Conservation (phyloP, 92 coral and sea anemone species). For the Hydrozoanthus gracilis region DNA sequence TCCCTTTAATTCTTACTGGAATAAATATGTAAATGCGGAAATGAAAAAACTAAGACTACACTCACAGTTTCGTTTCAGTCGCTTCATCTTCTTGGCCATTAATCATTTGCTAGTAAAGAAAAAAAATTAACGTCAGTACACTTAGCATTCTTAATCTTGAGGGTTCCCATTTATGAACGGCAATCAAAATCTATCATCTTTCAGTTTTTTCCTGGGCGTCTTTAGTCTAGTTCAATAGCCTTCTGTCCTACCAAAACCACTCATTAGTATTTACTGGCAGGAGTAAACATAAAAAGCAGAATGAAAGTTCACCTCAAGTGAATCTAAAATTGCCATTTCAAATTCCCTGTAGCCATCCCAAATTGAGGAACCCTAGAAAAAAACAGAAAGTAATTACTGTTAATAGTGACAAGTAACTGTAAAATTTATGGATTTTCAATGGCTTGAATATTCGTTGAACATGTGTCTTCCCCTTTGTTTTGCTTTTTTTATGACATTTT, state of each 20-base stretch:
- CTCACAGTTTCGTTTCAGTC: slow-evolving; percentile 83
- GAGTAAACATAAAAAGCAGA: background rate
- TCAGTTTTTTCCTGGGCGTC: too few species aligned
- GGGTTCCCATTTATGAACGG: too few species aligned
- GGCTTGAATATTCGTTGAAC: background rate
- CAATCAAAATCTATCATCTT: too few species aligned
- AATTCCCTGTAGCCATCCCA: slow-evolving; percentile 99
- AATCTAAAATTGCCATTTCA: slow-evolving; percentile 94
- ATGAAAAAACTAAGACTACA: background rate
- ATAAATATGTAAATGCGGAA: too few species aligned
- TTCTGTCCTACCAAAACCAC: too few species aligned
- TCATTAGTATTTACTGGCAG: background rate
- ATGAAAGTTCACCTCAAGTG: slow-evolving; percentile 77
- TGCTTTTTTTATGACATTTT: too few species aligned
- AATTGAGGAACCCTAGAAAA: slow-evolving; percentile 85
- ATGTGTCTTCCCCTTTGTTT: background rate
- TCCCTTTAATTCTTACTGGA: too few species aligned
- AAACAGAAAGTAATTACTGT: background rate
- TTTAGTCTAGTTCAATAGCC: too few species aligned
- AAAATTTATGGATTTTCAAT: background rate
- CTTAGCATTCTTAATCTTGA: background rate
- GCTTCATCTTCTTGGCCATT: slow-evolving; percentile 72
- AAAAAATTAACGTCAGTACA: background rate
- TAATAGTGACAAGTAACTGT: background rate
- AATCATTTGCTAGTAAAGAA: slow-evolving; percentile 75